These are phyloP conservation scores for Numenius phaeopus DNA, from an alignment of 2,797 vertebrate genomes.

Conservation along the genomic window DNA sequence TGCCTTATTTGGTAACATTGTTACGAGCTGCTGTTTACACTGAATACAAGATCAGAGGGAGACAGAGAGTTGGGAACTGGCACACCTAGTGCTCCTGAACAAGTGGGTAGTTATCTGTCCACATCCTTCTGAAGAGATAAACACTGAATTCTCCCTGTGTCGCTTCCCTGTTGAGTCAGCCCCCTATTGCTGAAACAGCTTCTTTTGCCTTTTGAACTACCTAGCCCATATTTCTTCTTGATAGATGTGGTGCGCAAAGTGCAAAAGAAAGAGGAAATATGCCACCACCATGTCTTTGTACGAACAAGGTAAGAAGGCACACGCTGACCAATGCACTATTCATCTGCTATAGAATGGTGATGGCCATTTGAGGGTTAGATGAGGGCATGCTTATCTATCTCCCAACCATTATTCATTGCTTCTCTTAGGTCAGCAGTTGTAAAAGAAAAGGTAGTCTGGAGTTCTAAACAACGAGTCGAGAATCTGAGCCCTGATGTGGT, in stretches of 20 bases:
- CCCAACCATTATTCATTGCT: background rate
- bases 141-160: background rate
- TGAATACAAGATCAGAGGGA: background rate
- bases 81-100: background rate
- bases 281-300: background rate
- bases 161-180: constrained; percentile 45
- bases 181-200: background rate
- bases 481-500: background rate
- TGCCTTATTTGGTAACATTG: background rate
- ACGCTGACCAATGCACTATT: background rate
- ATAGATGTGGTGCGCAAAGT: background rate
- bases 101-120: background rate
- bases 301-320: background rate
- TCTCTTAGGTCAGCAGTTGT: background rate
- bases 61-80: background rate
- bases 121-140: background rate
- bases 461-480: background rate
- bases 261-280: background rate
- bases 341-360: background rate
- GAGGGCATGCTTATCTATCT: background rate
- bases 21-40: background rate
- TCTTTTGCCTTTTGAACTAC: background rate
- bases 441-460: background rate
- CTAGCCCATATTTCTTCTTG: background rate
- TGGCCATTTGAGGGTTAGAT: background rate